A percentile compares a stretch with the other conserved stretches of the same genome.
phyloP scores from a whole-genome alignment of 2,888 invertebrate genomes.

The Caenorhabditis parvicauda region DNA sequence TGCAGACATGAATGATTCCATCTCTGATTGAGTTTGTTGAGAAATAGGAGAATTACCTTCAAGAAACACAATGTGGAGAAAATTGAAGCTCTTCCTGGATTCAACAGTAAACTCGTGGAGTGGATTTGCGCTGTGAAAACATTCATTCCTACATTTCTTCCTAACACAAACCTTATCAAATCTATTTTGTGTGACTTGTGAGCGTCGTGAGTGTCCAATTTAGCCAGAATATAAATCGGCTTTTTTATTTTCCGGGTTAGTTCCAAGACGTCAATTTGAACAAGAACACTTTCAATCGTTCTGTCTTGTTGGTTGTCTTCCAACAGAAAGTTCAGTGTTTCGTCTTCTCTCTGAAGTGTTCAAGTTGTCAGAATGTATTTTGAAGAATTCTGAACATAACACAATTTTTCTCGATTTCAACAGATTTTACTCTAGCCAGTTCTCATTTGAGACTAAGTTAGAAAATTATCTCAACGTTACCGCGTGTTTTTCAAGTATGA shows the following conservation, averaged over 20 bases:
- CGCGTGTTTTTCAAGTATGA: too few relatives aligned
- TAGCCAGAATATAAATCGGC: conserved; percentile 28
- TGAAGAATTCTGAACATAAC: too few relatives aligned
- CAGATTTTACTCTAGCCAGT: too few relatives aligned
- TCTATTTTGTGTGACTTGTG: conserved; percentile 20
- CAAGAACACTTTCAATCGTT: too few relatives aligned
- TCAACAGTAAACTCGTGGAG: conserved; percentile 27
- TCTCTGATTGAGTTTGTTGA: neutral
- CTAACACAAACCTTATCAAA: conserved; percentile 2
- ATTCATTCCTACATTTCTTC: neutral
- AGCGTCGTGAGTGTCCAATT: conserved; percentile 29
- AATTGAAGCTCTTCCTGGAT: conserved; percentile 18
- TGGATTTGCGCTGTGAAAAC: conserved; percentile 17
- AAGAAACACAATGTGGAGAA: conserved; percentile 21
- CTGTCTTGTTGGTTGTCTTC: too few relatives aligned
- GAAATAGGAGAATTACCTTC: conserved; percentile 17
- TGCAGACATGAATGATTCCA: neutral
- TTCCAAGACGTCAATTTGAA: too few relatives aligned
- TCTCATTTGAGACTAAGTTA: too few relatives aligned
- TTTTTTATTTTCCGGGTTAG: conserved; percentile 16
- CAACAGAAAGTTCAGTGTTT: too few relatives aligned
- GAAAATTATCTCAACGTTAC: too few relatives aligned
- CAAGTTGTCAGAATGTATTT: too few relatives aligned
- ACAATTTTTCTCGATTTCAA: too few relatives aligned
- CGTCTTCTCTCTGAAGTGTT: too few relatives aligned